Base-by-base conservation (phyloP, 2,888 invertebrate genomes). In the Schizaphis graminum region DNA sequence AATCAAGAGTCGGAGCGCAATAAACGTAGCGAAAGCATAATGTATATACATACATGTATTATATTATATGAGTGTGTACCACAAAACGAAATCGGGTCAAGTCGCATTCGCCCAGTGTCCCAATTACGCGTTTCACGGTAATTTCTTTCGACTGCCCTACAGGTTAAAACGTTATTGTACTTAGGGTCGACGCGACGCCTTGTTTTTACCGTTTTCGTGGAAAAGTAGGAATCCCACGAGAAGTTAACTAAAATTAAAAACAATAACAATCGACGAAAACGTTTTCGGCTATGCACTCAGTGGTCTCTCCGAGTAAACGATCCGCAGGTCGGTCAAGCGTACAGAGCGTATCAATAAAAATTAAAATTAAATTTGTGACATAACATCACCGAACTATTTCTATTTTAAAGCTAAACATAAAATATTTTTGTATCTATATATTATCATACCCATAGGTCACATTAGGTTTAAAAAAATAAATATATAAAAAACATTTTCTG, bases 1-100 rank as follows among this genome's bases (percentile, higher is more conserved):
- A 92, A 92, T 92, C 92, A 67, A 88, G 92, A 49, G 41, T 53
- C n/a, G 7, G 47, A 24, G n/a, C 24, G 10, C 53, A 28, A 92
- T 91, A 41, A 57, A 92, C 67, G 67, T 44, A 47, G 11, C 49
- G 5, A 77, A 26, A 91, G 49, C 77, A 67, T n/a, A n/a, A 28
- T 8, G 35, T 57, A 44, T 89, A 57, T 35, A 88, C 41, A 57
- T 67, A 61, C 28, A 61, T n/a, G 13, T 13, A n/a, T 35, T 53
- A 35, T 57, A 44, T 61, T 57, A 44, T 61, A 41, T 44, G 44
- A 41, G 11, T 24, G 44, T 56, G 49, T 61, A 41, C 21, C 21
- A n/a, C 61, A 35, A 1, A 35, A 67, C 21, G 4, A 35, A 41
- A 67, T 88, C 61, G 61, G 49, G 61, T 87, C 92, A 35, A 92